Base-by-base conservation (phyloP, 1,140 invertebrate genomes). In the Diprion similis region DNA sequence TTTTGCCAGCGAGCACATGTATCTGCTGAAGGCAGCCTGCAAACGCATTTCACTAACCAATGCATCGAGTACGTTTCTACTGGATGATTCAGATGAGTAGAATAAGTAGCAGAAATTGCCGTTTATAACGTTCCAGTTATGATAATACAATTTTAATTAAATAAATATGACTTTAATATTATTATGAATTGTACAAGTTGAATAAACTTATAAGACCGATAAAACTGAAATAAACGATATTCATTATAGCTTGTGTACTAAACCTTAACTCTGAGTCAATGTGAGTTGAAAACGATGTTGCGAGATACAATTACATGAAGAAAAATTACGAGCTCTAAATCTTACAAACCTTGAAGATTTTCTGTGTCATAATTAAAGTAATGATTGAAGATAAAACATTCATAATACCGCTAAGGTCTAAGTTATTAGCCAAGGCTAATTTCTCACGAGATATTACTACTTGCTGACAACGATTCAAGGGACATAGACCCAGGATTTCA, bases 131-230 rank as follows among this genome's bases (percentile, higher is more conserved):
- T 75, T 78, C 76, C 79, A 80, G 75, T 77, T 78, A 70, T 82
- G 79, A 78, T 79, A 77, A 75, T 77, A 80, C 72, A 71, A 79
- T 78, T 80, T 79, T 78, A 81, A 80, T 78, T 66, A 79, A 77
- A 75, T 82, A 80, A 78, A 75, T 76, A 76, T 70, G 71, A 77
- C 70, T 78, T 78, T 68, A 59, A 15, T 15, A 51, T 73, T 45
- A 70, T 70, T 70, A 70, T 47, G 46, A 70, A 70, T 70, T 70
- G 69, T 70, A 45, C 18, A 46, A 19, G 69, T 47, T 70, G 13
- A 70, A 70, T 70, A 70, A 17, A 70, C 10, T 18, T 15, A 48
- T 13, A 45, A 70, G 46, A 17, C 69, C 69, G 46, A 47, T 37
- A 48, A 70, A 37, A 15, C 69, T 45, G 46, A 46, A n/a, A 10